Evolutionary conservation across 2,888 invertebrate species (phyloP), one percentile per base, ranked within the genome.

Genomic region (Notocelia uddmanniana): DNA sequence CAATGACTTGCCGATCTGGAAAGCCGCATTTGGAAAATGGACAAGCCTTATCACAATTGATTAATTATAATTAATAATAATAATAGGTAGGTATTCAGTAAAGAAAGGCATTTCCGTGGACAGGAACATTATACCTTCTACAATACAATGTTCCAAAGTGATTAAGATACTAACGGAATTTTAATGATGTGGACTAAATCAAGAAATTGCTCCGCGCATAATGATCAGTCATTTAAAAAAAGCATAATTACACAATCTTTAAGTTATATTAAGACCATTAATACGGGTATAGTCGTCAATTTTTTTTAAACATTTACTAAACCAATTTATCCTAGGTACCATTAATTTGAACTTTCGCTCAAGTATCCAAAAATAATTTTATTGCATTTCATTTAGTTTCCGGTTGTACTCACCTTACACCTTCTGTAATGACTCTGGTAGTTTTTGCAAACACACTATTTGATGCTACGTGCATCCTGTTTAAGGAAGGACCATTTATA

Each of bases 391-490:
- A 23, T 54, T 23, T 54, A 45, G 13, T 48, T 23, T 26, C 18
- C 45, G 37, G n/a, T 18, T 58, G 10, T 21, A 73, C 82, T 81
- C 75, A 89, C 89, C 81, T 83, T 50, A 80, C 75, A 34, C 77
- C 79, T 11, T 82, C 75, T n/a, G 81, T 74, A 9, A 86, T 26
- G 13, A 76, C 76, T 37, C 70, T 62, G 19, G 76, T 78, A 19
- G 78, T 74, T 76, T 86, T 86, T 2, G 74, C 74, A 21, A 80
- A 58, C 41, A 82, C 77, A 34, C 76, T 74, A 1, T 75, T 73
- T 15, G 75, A 72, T 6, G 77, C 74, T 57, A 84, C 74, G 74
- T 85, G 79, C 82, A 84, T 80, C 23, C 74, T 78, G 58, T 26
- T 13, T 41, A n/a, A n/a, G n/a, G 10, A 3, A 18, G 26, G 37